A percentile compares a stretch with the other conserved stretches of the same genome.
Conservation (phyloP, 2,888 invertebrate species). For the Hedya salicella region DNA sequence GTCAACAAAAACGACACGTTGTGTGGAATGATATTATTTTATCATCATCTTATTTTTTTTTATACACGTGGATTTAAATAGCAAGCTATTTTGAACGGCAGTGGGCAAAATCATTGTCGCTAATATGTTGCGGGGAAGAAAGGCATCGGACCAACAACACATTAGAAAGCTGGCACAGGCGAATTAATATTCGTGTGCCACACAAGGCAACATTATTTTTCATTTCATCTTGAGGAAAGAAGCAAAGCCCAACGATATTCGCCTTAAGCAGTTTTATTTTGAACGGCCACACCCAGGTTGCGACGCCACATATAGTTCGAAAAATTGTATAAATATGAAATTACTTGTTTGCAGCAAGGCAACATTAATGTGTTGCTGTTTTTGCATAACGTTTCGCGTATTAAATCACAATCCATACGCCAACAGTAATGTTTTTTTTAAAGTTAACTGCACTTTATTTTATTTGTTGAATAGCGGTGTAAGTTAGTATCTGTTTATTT, state of each 20-base stretch:
- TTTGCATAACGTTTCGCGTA: neutral
- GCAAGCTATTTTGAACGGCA: conserved; percentile 25
- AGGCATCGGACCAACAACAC: conserved; percentile 15
- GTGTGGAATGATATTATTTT: too few species aligned
- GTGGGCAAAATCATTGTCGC: conserved; percentile 11
- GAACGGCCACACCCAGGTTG: conserved; percentile 20
- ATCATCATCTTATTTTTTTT: too few species aligned
- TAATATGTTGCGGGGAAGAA: conserved; percentile 20
- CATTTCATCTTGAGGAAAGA: conserved; percentile 19
- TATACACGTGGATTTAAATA: conserved; percentile 23
- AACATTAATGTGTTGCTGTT: conserved; percentile 9
- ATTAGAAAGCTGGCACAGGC: conserved; percentile 22
- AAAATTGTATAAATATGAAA: conserved; percentile 19
- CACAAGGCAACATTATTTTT: conserved; percentile 18
- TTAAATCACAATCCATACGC: conserved; percentile 7
- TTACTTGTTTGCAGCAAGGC: conserved; percentile 14
- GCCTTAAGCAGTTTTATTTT: conserved; percentile 8
- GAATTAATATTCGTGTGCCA: conserved; percentile 7
- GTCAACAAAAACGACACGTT: too few species aligned
- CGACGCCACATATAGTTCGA: conserved; percentile 22
- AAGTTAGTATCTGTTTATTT: too few species aligned
- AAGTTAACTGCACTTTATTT: too few species aligned
- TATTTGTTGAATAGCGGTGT: too few species aligned
- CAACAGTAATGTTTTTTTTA: too few species aligned
- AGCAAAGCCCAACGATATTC: conserved; percentile 11